Evolutionary conservation across 2,113 vertebrate genomes (phyloP), one percentile per base, ranked within the genome.

Genomic region (Hyla sarda): DNA sequence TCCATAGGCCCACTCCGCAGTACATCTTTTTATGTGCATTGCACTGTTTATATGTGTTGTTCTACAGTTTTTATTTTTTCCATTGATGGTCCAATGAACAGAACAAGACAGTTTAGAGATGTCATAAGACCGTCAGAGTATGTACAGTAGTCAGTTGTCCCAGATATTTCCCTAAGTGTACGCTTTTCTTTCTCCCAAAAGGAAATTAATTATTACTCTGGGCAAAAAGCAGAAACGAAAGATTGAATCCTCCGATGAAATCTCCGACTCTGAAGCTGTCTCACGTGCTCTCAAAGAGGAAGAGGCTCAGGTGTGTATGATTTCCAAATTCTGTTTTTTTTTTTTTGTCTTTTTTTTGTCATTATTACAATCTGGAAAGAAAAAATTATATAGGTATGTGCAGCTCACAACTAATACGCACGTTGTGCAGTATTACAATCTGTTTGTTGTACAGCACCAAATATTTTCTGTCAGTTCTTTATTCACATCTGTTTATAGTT

Each of bases 161-260:
- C 41, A 41, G 41, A 41, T 41, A 41, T 41, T 3, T 41, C 41
- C 41, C 41, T 41, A 41, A 37, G 1, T 41, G 14, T 37, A n/a
- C 2, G 12, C 0, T 34, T 80, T 78, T 30, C 41, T 34, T 28
- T 88, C 67, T 88, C 84, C 25, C 85, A 84, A 92, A 89, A 99
- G 98, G 82, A 99, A 99, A 92, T 96, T 99, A 76, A 97, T 99
- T 87, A 99, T 99, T 91, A 98, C 98, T 71, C 93, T 99, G 90
- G 96, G 97, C 88, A 97, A 97, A 93, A 99, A 97, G 93, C 98
- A 98, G 90, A 99, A 98, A 87, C 94, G 97, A 87, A 99, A 98
- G 94, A 97, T 95, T 0, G 96, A 97, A 56, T 98, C 97, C 87
- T 98, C 98, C 69, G 97, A 97, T 90, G 97, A 98, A 25, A 91